Evolutionary conservation across 2,113 vertebrate species (phyloP).

Genomic region (Oreochromis aureus): DNA sequence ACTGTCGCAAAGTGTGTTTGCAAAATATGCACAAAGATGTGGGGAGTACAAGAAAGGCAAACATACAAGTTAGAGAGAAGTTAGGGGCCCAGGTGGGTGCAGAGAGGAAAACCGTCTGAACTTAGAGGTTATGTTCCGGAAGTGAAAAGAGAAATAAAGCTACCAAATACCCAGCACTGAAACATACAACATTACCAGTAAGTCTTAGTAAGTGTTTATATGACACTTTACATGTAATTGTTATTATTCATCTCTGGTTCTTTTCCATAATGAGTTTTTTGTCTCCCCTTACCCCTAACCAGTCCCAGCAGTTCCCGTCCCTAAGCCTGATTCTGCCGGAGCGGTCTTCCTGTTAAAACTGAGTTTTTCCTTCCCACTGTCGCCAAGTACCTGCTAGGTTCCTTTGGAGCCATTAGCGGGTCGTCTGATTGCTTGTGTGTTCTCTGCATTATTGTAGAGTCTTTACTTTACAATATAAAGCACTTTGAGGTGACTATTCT

Average conservation of each 20-base stretch:
- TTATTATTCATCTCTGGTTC: not conserved
- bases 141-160: not conserved
- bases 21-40: not conserved
- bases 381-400: not conserved
- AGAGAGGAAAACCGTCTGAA: not conserved
- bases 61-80: not conserved
- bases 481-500: not conserved
- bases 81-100: not conserved
- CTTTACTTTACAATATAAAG: not conserved
- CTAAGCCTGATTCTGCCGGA: not conserved
- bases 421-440: rapidly evolving
- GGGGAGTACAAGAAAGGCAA: not conserved
- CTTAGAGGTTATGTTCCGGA: not conserved
- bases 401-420: rapidly evolving
- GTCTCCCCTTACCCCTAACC: not conserved
- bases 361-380: not conserved
- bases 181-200: not conserved
- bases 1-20: not conserved
- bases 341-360: not conserved
- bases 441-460: not conserved
- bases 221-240: not conserved
- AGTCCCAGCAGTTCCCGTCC: not conserved
- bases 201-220: not conserved
- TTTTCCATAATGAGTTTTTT: not conserved
- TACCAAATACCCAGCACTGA: not conserved